phyloP scores from a whole-genome alignment of 1,140 invertebrate species.

The Hermatobates lingyangjiaoensis region DNA sequence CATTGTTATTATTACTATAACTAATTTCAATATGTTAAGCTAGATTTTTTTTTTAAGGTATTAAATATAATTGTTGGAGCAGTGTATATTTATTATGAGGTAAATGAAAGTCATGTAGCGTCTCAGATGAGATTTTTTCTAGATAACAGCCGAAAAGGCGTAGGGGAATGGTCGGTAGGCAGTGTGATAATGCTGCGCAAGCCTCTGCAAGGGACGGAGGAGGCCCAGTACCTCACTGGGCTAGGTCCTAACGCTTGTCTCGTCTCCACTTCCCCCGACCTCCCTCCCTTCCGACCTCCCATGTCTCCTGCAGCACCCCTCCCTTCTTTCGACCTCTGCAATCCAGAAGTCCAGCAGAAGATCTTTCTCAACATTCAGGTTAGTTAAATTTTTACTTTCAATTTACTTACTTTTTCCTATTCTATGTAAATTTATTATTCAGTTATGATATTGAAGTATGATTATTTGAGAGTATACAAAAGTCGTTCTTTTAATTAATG shows the following conservation, averaged over 20 bases:
- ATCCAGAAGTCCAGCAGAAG: slow-evolving; percentile 17
- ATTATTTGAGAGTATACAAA: not conserved
- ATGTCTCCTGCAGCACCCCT: slow-evolving; percentile 23
- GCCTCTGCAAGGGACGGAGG: slow-evolving; percentile 26
- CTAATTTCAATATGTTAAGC: too few species aligned
- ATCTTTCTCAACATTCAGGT: too few species aligned
- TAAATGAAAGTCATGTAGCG: not conserved
- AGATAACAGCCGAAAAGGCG: slow-evolving; percentile 7
- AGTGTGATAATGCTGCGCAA: slow-evolving; percentile 31
- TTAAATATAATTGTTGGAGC: not conserved
- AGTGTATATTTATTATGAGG: not conserved
- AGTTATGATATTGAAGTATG: too few species aligned
- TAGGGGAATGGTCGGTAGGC: slow-evolving; percentile 28
- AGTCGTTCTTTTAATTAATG: not conserved
- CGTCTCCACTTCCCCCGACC: too few species aligned
- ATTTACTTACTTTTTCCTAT: not conserved
- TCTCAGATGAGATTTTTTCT: not conserved
- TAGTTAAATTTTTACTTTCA: slow-evolving; percentile 2
- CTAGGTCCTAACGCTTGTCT: slow-evolving; percentile 31
- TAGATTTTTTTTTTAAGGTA: too few species aligned
- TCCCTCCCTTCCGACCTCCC: too few species aligned
- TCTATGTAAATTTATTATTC: too few species aligned
- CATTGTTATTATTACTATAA: too few species aligned
- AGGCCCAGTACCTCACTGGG: slow-evolving; percentile 27
- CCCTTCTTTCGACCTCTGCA: slow-evolving; percentile 27